A percentile compares a stretch with the other conserved stretches of the same genome.
Conservation (phyloP, 1,140 invertebrate species). For the Dendroctonus ponderosae region DNA sequence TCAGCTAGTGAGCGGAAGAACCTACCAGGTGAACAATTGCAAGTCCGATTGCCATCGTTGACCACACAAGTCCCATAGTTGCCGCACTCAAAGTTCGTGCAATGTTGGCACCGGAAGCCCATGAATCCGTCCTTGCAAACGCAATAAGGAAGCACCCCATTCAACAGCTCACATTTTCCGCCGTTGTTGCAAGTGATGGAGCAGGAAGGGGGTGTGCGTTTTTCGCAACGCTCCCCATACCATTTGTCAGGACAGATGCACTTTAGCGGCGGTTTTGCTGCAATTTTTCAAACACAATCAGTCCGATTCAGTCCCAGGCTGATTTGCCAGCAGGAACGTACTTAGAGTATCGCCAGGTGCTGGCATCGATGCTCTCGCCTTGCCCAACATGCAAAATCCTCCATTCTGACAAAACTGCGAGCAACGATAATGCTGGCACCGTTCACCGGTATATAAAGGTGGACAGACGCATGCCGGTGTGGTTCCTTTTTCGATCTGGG, state of each 20-base stretch:
- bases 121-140: slow-evolving; percentile 58
- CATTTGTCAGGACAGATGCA: slow-evolving; percentile 65
- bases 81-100: slow-evolving; percentile 42
- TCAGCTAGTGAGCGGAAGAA: neutral
- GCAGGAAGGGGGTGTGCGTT: slow-evolving; percentile 54
- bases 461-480: slow-evolving; percentile 57
- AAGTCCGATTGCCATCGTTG: slow-evolving; percentile 30
- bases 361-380: slow-evolving; percentile 23
- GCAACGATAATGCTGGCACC: slow-evolving; percentile 66
- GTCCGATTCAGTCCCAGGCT: neutral
- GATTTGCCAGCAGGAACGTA: neutral
- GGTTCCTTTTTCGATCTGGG: neutral
- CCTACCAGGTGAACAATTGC: slow-evolving; percentile 42
- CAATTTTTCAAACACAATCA: slow-evolving; percentile 5
- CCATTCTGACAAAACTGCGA: slow-evolving; percentile 64
- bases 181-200: slow-evolving; percentile 52
- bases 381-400: slow-evolving; percentile 59
- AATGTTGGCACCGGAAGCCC: slow-evolving; percentile 49
- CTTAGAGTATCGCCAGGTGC: neutral
- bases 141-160: slow-evolving; percentile 53
- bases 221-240: slow-evolving; percentile 67
- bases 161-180: slow-evolving; percentile 54
- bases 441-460: slow-evolving; percentile 59
- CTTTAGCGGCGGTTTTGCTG: slow-evolving; percentile 46
- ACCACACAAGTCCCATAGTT: slow-evolving; percentile 46